These are phyloP conservation scores for Pollenia angustigena DNA, from an alignment of 2,888 invertebrate genomes.

Conservation along the genomic window DNA sequence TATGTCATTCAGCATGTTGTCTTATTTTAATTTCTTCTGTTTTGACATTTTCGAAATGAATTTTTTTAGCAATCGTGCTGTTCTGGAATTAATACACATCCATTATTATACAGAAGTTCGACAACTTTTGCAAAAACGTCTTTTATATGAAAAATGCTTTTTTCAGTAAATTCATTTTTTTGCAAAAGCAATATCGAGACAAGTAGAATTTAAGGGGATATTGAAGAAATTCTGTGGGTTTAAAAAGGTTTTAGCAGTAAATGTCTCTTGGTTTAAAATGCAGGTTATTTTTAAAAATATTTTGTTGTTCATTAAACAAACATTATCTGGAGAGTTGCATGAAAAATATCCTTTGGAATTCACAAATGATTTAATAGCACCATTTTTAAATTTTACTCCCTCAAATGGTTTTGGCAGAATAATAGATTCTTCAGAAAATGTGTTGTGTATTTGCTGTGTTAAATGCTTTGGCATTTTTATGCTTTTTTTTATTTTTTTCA, in stretches of 20 bases:
- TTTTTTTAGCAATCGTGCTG: not conserved
- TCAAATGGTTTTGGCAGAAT: not conserved
- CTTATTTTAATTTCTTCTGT: too few relatives aligned
- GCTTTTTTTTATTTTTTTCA: slow-evolving; percentile 7
- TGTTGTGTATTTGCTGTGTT: slow-evolving; percentile 1
- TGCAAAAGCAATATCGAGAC: not conserved
- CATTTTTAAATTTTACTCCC: slow-evolving; percentile 6
- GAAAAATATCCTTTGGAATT: slow-evolving; percentile 11
- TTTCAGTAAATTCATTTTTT: not conserved
- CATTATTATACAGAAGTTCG: slow-evolving; percentile 1
- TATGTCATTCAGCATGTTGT: too few relatives aligned
- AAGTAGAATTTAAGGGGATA: not conserved
- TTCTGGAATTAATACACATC: slow-evolving; percentile 27
- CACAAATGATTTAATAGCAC: not conserved
- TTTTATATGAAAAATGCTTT: not conserved
- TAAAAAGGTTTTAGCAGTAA: not conserved
- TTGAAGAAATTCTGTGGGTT: not conserved
- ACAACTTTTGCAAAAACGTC: slow-evolving; percentile 6
- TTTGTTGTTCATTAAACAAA: not conserved
- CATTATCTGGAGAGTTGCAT: slow-evolving; percentile 2
- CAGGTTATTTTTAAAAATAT: slow-evolving; percentile 3
- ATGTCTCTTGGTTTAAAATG: slow-evolving; percentile 1
- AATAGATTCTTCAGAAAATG: slow-evolving; percentile 6
- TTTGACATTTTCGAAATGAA: not conserved
- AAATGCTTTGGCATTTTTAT: slow-evolving; percentile 5